These are phyloP conservation scores for Cephus pygmeus DNA, from an alignment of 2,888 invertebrate species.

Conservation along the genomic window DNA sequence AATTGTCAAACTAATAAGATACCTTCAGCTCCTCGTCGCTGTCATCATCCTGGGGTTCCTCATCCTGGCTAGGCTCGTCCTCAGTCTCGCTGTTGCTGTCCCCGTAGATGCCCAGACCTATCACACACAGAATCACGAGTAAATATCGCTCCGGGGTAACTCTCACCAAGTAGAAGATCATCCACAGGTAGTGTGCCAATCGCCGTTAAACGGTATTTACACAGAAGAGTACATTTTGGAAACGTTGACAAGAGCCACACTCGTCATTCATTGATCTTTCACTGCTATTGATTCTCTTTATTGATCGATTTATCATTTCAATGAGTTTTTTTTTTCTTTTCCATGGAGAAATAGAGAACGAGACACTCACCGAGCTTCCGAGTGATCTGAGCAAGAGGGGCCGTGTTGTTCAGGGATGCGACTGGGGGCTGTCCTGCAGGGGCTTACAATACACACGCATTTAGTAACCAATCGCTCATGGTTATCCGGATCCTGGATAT, in stretches of 20 bases:
- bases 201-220: background rate
- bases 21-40: slow-evolving; percentile 83
- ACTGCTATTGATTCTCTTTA: background rate
- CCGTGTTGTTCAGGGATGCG: slow-evolving; percentile 82
- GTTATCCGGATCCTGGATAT: slow-evolving; percentile 39
- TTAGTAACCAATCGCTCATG: slow-evolving; percentile 43
- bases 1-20: slow-evolving; percentile 23
- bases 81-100: slow-evolving; percentile 74
- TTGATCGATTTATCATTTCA: background rate
- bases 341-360: slow-evolving; percentile 19
- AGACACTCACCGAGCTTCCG: slow-evolving; percentile 88
- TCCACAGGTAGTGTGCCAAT: slow-evolving; percentile 1
- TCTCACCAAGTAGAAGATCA: background rate
- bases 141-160: slow-evolving; percentile 1
- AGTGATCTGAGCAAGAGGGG: slow-evolving; percentile 91
- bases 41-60: slow-evolving; percentile 65
- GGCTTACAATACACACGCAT: slow-evolving; percentile 64
- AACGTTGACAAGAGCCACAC: background rate
- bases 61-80: slow-evolving; percentile 67
- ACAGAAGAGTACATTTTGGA: background rate
- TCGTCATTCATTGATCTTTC: background rate
- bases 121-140: slow-evolving; percentile 52
- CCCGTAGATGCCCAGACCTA: slow-evolving; percentile 88
- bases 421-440: slow-evolving; percentile 72
- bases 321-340: background rate